Evolutionary conservation across 2,797 vertebrate species (phyloP).

Genomic region (Galago senegalensis): DNA sequence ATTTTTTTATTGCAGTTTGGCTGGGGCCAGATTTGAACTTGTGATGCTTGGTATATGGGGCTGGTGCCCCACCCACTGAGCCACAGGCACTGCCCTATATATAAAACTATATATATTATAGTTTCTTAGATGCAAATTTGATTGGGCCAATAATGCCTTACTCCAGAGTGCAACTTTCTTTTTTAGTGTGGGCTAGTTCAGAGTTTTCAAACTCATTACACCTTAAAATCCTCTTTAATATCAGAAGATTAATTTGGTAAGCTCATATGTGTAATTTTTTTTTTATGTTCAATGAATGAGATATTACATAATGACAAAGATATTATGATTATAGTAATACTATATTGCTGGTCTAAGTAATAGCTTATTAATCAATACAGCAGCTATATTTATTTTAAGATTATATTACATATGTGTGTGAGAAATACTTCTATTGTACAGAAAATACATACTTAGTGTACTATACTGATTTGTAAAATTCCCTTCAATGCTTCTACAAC

Average conservation of each 20-base stretch:
- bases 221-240: neutral
- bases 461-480: neutral
- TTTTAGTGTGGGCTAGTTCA: neutral
- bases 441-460: neutral
- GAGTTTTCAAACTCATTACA: neutral
- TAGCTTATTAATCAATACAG: neutral
- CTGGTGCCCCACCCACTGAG: no score
- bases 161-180: neutral
- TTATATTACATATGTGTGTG: neutral
- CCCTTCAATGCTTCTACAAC: neutral
- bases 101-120: neutral
- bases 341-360: neutral
- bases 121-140: neutral
- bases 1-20: no score
- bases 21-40: no score
- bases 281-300: neutral
- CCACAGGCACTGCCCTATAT: no score
- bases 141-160: neutral
- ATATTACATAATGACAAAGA: neutral
- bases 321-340: neutral
- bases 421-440: constrained; percentile 10
- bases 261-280: neutral
- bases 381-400: constrained; percentile 7
- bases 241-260: constrained; percentile 37
- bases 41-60: no score